These are phyloP conservation scores for Galleria mellonella DNA, from an alignment of 1,140 invertebrate genomes.

Conservation along the genomic window DNA sequence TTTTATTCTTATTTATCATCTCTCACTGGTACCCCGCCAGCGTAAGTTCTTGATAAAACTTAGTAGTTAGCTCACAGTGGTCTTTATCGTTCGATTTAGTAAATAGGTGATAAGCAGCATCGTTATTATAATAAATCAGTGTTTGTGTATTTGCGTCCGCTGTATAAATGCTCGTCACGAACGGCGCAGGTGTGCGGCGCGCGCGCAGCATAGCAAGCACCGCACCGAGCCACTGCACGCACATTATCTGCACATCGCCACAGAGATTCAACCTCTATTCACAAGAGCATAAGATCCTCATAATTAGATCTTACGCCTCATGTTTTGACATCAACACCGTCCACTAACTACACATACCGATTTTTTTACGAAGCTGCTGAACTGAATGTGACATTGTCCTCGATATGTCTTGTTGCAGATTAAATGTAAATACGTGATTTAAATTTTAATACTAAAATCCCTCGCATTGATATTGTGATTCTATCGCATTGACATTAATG, in stretches of 20 bases:
- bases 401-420: constrained; percentile 16
- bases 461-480: no score
- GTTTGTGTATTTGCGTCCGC: background rate
- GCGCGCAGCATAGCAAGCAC: constrained; percentile 34
- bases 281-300: background rate
- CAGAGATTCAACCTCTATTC: background rate
- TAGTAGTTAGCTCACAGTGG: no score
- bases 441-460: no score
- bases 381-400: constrained; percentile 12
- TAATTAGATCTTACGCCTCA: background rate
- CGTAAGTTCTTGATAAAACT: no score
- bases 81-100: background rate
- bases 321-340: constrained; percentile 8
- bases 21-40: no score
- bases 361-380: no score
- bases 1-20: no score
- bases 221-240: background rate
- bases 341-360: constrained; percentile 15
- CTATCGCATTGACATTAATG: no score
- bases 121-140: background rate
- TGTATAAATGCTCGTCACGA: constrained; percentile 29
- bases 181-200: constrained; percentile 50
- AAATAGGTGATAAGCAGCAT: background rate
- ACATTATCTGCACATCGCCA: no score
- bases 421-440: constrained; percentile 24